Conservation (phyloP, 2,113 vertebrate genomes). For the Myotis brandtii region DNA sequence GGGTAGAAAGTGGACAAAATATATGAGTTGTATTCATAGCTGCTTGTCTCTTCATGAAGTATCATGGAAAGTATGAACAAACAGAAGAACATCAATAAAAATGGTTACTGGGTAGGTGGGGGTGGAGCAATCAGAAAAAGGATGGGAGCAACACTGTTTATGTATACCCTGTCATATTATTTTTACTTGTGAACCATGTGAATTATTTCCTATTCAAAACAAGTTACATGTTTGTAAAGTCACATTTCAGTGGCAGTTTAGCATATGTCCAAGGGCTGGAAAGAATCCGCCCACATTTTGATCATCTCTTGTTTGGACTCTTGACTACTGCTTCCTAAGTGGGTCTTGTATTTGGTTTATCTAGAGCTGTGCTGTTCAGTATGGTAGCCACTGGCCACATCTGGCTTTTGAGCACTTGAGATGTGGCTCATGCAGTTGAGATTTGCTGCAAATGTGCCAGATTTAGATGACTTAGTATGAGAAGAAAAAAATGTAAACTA, state of each 20-base stretch:
- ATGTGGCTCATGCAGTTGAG: not conserved
- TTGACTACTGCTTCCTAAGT: not conserved
- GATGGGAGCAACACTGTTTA: not conserved
- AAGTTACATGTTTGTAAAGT: not conserved
- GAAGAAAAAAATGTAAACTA: not conserved
- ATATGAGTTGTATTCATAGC: not conserved
- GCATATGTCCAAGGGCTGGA: not conserved
- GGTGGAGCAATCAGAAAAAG: not conserved
- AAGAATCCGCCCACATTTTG: not conserved
- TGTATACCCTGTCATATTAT: not conserved
- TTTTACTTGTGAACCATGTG: constrained; percentile 16
- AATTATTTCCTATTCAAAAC: constrained; percentile 21
- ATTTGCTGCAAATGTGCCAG: not conserved
- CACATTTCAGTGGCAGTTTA: not conserved
- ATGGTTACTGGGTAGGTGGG: not conserved
- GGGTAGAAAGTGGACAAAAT: not conserved
- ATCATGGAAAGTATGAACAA: not conserved
- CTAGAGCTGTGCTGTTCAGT: not conserved
- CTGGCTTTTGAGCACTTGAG: not conserved
- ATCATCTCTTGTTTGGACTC: not conserved
- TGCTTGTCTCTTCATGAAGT: not conserved
- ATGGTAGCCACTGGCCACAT: not conserved
- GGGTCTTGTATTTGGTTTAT: not conserved
- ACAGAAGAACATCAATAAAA: not conserved
- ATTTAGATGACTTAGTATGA: not conserved